A percentile compares a stretch with the other conserved stretches of the same genome.
phyloP scores from a whole-genome alignment of 2,113 vertebrate species.

The Ceratotherium simum region DNA sequence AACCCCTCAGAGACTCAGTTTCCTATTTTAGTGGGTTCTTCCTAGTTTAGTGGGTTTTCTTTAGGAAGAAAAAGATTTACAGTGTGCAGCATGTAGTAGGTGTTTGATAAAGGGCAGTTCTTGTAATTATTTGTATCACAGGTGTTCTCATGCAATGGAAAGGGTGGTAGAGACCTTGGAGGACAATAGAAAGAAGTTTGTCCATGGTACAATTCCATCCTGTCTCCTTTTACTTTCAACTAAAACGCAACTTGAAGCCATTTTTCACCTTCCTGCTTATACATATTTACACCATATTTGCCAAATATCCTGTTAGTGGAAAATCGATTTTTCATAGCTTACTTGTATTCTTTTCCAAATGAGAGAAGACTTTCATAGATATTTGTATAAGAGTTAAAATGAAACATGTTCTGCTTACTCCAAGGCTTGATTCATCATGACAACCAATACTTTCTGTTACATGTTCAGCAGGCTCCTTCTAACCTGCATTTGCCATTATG shows the following conservation, averaged over 20 bases:
- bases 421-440: conserved; percentile 75
- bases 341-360: conserved; percentile 63
- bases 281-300: background rate
- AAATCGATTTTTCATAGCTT: conserved; percentile 68
- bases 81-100: background rate
- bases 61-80: background rate
- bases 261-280: background rate
- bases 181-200: background rate
- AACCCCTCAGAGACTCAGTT: background rate
- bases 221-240: background rate
- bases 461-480: conserved; percentile 55
- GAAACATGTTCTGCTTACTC: conserved; percentile 54
- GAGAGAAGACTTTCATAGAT: conserved; percentile 40
- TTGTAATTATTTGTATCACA: background rate
- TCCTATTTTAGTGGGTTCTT: background rate
- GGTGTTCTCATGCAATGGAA: background rate
- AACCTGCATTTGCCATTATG: conserved; percentile 63
- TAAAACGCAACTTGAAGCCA: background rate
- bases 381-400: conserved; percentile 65
- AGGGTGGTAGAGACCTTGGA: background rate
- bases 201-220: background rate
- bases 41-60: background rate
- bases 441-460: conserved; percentile 72
- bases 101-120: background rate
- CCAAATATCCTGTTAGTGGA: conserved; percentile 26